Base-by-base conservation (phyloP, 2,888 invertebrate species). In the Entomobrya proxima region DNA sequence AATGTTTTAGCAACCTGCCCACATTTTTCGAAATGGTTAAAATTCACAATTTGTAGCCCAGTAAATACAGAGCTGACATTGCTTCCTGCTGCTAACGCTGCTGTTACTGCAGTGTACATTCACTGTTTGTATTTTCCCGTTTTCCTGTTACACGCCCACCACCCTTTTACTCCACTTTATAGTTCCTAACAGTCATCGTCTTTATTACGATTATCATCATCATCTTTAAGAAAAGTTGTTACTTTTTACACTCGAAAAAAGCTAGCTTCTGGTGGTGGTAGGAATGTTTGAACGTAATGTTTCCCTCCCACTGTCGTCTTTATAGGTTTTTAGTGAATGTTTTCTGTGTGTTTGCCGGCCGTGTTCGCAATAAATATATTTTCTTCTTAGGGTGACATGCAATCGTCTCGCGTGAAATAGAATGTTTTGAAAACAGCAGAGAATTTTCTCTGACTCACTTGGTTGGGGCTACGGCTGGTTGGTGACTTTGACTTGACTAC, bases 1-100 rank as follows among this genome's bases (percentile, higher is more conserved):
- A 67, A 67, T 67, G n/a, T n/a, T n/a, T 67, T 67, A 67, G 67
- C 24, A 67, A 67, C 44, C 67, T 67, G 67, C 67, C 67, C 67
- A 67, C 67, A 67, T 44, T 67, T n/a, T 67, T 27, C 11, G 40
- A 40, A 67, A 67, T 67, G 24, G 67, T 67, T 67, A 67, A 67
- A 40, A 67, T 67, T 67, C 67, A 67, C 67, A 40, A 32, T 67
- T 67, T 67, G 40, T 44, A 21, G 24, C 4, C 47, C n/a, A n/a
- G n/a, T n/a, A n/a, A n/a, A n/a, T n/a, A n/a, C n/a, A n/a, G n/a
- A n/a, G n/a, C n/a, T n/a, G n/a, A n/a, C n/a, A n/a, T 47, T n/a
- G 13, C 15, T 47, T 47, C 13, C 47, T 47, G 47, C 37, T 37
- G 37, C 37, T 37, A 37, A n/a, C n/a, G n/a, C n/a, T 37, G 5